Base-by-base conservation (phyloP, 2,797 vertebrate genomes). In the Chromis chromis region DNA sequence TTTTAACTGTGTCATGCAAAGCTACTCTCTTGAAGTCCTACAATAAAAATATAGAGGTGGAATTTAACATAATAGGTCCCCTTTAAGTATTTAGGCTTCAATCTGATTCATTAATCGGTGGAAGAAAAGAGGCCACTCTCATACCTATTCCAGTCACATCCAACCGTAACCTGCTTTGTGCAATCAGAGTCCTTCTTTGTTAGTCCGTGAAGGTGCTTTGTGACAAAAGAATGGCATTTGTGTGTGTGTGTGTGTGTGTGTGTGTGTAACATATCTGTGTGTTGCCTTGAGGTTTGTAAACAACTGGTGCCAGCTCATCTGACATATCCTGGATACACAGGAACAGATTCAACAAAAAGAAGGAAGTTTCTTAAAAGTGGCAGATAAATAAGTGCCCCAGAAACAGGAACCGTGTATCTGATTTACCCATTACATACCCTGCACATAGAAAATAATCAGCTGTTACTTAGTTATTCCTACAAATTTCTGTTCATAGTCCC, bases 281-380 rank as follows among this genome's bases (percentile, higher is more conserved):
- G 25, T 52, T 39, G 6, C 69, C 31, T 13, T 1, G 36, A 48
- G 68, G 46, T 77, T 71, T 70, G 52, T 46, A 64, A 85, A 79
- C 28, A 9, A 11, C 31, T 56, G 46, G n/a, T 76, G 42, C 60
- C 49, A 63, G 39, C 59, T 52, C 16, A 27, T 63, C 36, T 65
- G 17, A 1, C n/a, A 66, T 56, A 70, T 56, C 70, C 52, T 24
- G 22, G 24, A 81, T 49, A 19, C 12, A 53, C 17, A 60, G 11
- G 1, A 50, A 9, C 4, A 42, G n/a, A 21, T 57, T 70, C 24
- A 78, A 78, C 33, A 74, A 22, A 42, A 12, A 67, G 52, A 60
- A 57, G 55, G 65, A 82, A 68, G 66, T 80, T 78, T 22, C 9
- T 65, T 64, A 31, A 76, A 48, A 48, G 14, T 2, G 5, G 4